These are phyloP conservation scores for Nineta flava DNA, from an alignment of 2,888 invertebrate genomes.

Conservation along the genomic window DNA sequence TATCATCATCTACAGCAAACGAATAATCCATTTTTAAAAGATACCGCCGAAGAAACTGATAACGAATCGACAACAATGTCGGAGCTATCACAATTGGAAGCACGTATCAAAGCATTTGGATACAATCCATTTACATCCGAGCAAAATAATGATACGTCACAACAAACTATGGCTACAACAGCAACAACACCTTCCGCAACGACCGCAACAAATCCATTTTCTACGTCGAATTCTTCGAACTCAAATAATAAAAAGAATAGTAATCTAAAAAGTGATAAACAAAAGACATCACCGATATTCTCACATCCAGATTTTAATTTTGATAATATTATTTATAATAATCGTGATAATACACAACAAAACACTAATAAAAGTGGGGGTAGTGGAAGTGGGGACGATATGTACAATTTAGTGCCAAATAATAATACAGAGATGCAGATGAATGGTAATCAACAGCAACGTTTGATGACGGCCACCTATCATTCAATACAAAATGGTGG, in stretches of 20 bases:
- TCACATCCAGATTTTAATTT: slow-evolving; percentile 7
- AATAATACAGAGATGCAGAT: too few species aligned
- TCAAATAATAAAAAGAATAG: not conserved
- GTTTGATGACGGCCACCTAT: too few species aligned
- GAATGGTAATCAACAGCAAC: too few species aligned
- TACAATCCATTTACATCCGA: slow-evolving; percentile 5
- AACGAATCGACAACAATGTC: not conserved
- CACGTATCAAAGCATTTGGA: slow-evolving; percentile 5
- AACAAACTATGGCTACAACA: not conserved
- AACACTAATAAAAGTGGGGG: not conserved
- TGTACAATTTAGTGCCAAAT: too few species aligned
- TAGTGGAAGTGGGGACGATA: too few species aligned
- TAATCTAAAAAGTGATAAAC: not conserved
- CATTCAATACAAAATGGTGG: too few species aligned
- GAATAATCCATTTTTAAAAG: slow-evolving; percentile 6
- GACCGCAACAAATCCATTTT: not conserved
- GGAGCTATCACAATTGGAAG: slow-evolving; percentile 6
- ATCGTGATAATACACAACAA: too few species aligned
- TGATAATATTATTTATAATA: not conserved
- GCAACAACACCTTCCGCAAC: not conserved
- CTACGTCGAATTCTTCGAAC: not conserved
- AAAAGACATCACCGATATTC: slow-evolving; percentile 5
- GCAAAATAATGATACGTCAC: not conserved
- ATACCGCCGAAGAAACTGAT: not conserved
- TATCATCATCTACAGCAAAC: not conserved